phyloP scores from a whole-genome alignment of 2,888 invertebrate species.

The Heliconius ethilla region DNA sequence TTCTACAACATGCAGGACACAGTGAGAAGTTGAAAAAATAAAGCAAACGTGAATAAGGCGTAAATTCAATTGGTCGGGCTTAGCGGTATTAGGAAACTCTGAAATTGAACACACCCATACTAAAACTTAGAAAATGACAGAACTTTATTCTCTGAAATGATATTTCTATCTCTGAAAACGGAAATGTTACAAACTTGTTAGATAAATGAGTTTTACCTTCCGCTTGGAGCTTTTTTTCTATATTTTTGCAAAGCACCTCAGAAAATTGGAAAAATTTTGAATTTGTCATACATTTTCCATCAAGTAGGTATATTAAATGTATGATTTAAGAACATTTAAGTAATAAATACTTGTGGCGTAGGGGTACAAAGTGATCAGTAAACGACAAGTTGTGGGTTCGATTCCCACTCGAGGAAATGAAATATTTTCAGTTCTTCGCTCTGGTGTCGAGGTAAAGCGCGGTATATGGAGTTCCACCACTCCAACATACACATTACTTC shows the following conservation, averaged over 20 bases:
- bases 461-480: too few relatives aligned
- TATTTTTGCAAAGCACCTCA: background rate
- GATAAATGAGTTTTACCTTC: constrained; percentile 14
- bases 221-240: background rate
- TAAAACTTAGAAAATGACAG: constrained; percentile 16
- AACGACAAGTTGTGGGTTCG: background rate
- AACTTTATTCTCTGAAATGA: constrained; percentile 6
- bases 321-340: too few relatives aligned
- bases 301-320: background rate
- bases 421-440: background rate
- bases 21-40: background rate
- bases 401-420: background rate
- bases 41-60: background rate
- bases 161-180: constrained; percentile 13
- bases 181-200: constrained; percentile 15
- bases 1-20: too few relatives aligned
- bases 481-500: too few relatives aligned
- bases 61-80: background rate
- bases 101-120: background rate
- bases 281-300: background rate
- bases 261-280: background rate
- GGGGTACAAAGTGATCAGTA: too few relatives aligned
- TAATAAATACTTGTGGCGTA: too few relatives aligned
- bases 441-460: background rate
- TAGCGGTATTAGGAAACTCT: background rate